These are phyloP conservation scores for Eristalinus aeneus DNA, from an alignment of 2,888 invertebrate genomes.

Conservation along the genomic window DNA sequence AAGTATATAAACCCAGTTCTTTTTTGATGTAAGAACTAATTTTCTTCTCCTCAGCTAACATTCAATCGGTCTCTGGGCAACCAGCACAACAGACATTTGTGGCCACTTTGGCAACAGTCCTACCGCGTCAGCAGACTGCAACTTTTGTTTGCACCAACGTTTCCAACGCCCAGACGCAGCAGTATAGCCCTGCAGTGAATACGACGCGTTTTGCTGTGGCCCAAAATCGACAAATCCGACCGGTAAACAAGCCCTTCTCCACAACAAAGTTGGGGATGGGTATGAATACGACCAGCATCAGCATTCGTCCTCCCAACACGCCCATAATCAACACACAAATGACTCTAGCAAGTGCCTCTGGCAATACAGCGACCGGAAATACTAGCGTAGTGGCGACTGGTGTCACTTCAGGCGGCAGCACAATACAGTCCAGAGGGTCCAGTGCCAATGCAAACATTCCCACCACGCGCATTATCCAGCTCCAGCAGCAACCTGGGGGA, in stretches of 20 bases:
- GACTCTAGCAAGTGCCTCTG: slow-evolving; percentile 74
- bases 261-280: slow-evolving; percentile 75
- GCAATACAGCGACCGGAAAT: slow-evolving; percentile 72
- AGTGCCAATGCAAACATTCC: slow-evolving; percentile 75
- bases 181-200: slow-evolving; percentile 76
- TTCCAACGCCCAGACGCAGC: slow-evolving; percentile 75
- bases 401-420: slow-evolving; percentile 65
- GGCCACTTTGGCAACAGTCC: slow-evolving; percentile 78
- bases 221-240: slow-evolving; percentile 78
- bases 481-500: slow-evolving; percentile 78
- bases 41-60: slow-evolving; percentile 62
- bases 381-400: slow-evolving; percentile 70
- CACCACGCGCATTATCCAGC: slow-evolving; percentile 79
- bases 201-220: slow-evolving; percentile 76
- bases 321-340: slow-evolving; percentile 73
- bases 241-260: slow-evolving; percentile 78
- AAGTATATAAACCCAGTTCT: slow-evolving; percentile 60
- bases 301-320: slow-evolving; percentile 79
- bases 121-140: slow-evolving; percentile 79
- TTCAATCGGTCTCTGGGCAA: slow-evolving; percentile 74
- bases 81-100: slow-evolving; percentile 78
- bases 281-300: slow-evolving; percentile 79
- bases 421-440: slow-evolving; percentile 72
- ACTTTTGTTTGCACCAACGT: slow-evolving; percentile 80
- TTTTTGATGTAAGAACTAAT: background rate